A percentile compares a stretch with the other conserved stretches of the same genome.
Conservation (phyloP, 2,797 vertebrate species). For the Balearica regulorum region DNA sequence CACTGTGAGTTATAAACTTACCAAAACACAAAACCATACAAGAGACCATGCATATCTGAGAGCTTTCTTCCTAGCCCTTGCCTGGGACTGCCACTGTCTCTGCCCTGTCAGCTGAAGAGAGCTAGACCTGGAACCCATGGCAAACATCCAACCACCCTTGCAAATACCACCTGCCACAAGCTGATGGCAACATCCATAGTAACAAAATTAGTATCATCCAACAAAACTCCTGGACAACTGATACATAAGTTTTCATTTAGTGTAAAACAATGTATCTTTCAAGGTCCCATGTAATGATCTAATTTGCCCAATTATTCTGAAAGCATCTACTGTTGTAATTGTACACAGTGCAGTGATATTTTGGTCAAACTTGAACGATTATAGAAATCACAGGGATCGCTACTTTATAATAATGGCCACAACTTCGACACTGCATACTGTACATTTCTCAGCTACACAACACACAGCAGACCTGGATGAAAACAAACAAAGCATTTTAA, state of each 20-base stretch:
- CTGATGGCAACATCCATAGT: background rate
- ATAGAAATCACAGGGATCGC: background rate
- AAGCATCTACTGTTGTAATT: background rate
- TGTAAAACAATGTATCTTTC: background rate
- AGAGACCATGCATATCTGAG: background rate
- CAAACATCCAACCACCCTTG: background rate
- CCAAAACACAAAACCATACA: background rate
- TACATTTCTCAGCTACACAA: background rate
- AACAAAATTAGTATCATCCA: background rate
- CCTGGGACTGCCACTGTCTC: background rate
- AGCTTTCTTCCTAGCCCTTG: background rate
- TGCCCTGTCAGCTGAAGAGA: background rate
- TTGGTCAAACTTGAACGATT: background rate
- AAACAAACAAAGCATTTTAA: background rate
- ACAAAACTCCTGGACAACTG: background rate
- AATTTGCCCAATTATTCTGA: background rate
- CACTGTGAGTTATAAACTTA: background rate
- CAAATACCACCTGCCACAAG: background rate
- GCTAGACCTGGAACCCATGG: too few species aligned
- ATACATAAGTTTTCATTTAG: background rate
- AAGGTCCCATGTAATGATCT: background rate
- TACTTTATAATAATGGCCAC: fast-evolving
- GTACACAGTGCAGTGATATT: background rate
- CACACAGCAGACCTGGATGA: too few species aligned
- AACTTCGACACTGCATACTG: background rate